Conservation (phyloP, 2,113 vertebrate genomes). For the Onychorhynchus coronatus region DNA sequence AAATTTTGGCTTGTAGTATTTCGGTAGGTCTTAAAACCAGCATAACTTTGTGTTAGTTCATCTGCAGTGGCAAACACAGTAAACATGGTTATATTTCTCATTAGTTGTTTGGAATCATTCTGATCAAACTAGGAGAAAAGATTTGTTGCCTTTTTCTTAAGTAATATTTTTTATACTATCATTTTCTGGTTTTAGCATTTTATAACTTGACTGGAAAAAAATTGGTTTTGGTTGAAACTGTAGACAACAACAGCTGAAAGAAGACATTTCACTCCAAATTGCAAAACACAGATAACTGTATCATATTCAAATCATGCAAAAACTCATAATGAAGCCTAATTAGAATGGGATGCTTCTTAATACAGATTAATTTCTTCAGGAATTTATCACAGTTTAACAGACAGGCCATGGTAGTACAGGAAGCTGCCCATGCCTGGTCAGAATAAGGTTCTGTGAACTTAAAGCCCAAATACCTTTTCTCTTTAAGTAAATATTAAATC, state of each 20-base stretch:
- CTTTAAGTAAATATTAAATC: neutral
- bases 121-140: conserved; percentile 27
- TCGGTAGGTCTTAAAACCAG: neutral
- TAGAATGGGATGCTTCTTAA: neutral
- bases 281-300: neutral
- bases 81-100: conserved; percentile 29
- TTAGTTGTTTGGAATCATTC: conserved; percentile 4
- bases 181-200: neutral
- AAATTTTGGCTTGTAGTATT: neutral
- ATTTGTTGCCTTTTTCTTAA: neutral
- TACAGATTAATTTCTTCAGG: neutral
- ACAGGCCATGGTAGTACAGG: neutral
- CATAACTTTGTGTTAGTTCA: neutral
- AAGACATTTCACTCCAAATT: conserved; percentile 15
- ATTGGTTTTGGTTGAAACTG: neutral
- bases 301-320: neutral
- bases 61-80: neutral
- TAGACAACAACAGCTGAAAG: neutral
- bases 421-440: neutral
- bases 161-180: neutral
- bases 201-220: neutral
- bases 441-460: neutral
- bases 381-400: neutral
- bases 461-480: neutral
- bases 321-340: conserved; percentile 21